These are phyloP conservation scores for Eueremaeus valkanovi DNA, from an alignment of 2,888 invertebrate species.

Conservation along the genomic window DNA sequence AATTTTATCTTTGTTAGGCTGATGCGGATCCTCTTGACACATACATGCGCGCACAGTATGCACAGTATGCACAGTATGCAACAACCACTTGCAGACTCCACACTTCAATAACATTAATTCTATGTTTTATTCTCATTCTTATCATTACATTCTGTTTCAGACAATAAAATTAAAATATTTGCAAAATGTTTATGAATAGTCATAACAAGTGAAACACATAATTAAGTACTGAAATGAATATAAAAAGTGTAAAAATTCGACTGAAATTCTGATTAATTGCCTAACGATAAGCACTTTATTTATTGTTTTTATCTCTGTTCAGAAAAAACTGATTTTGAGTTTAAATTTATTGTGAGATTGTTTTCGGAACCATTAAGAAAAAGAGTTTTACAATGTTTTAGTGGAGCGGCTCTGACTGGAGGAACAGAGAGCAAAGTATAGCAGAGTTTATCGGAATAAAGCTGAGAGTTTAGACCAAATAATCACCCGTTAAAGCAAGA, in stretches of 20 bases:
- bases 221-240: no score
- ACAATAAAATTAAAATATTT: background rate
- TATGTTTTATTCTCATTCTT: background rate
- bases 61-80: no score
- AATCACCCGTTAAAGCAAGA: background rate
- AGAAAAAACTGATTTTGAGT: slow-evolving; percentile 1
- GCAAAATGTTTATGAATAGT: background rate
- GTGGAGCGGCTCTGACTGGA: background rate
- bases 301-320: background rate
- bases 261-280: background rate
- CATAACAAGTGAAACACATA: no score
- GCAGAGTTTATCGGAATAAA: background rate
- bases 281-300: background rate
- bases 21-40: background rate
- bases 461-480: background rate
- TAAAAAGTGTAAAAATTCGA: no score
- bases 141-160: background rate
- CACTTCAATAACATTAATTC: background rate
- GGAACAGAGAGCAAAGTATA: background rate
- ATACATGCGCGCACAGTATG: background rate
- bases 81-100: background rate
- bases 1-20: no score
- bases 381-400: background rate
- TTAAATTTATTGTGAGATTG: slow-evolving; percentile 19
- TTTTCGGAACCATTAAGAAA: slow-evolving; percentile 22